Evolutionary conservation across 2,113 vertebrate genomes (phyloP).

Genomic region (Callithrix jacchus): DNA sequence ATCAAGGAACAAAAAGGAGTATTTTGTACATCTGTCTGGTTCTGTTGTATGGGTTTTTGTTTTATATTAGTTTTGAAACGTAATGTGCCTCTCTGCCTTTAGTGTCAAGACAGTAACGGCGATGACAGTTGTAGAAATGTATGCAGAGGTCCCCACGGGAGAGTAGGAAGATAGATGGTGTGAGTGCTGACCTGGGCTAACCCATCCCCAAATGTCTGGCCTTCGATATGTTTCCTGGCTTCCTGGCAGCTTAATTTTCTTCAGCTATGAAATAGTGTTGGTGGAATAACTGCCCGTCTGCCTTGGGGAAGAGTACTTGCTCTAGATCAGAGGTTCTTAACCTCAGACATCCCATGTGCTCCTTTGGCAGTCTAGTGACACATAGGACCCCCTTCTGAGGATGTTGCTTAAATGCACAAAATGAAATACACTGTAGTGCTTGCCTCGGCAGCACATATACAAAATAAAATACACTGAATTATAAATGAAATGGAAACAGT

Average conservation of each 20-base stretch:
- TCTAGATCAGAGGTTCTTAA: neutral
- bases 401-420: neutral
- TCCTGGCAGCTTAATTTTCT: conserved; percentile 16
- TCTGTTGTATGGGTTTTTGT: neutral
- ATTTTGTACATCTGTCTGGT: neutral
- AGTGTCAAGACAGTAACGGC: neutral
- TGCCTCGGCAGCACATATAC: too few species aligned
- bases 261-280: neutral
- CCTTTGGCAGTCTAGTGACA: neutral
- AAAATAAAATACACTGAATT: neutral
- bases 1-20: conserved; percentile 8
- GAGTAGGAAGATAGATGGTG: neutral
- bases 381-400: neutral
- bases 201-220: neutral
- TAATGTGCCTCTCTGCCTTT: neutral
- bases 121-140: neutral
- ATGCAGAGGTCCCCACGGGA: neutral
- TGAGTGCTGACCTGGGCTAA: neutral
- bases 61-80: conserved; percentile 42
- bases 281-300: neutral
- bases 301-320: neutral
- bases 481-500: neutral
- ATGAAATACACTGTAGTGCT: neutral
- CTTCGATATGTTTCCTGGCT: neutral
- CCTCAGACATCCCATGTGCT: neutral